These are phyloP conservation scores for Pardalotus punctatus DNA, from an alignment of 2,113 vertebrate genomes.

Conservation along the genomic window DNA sequence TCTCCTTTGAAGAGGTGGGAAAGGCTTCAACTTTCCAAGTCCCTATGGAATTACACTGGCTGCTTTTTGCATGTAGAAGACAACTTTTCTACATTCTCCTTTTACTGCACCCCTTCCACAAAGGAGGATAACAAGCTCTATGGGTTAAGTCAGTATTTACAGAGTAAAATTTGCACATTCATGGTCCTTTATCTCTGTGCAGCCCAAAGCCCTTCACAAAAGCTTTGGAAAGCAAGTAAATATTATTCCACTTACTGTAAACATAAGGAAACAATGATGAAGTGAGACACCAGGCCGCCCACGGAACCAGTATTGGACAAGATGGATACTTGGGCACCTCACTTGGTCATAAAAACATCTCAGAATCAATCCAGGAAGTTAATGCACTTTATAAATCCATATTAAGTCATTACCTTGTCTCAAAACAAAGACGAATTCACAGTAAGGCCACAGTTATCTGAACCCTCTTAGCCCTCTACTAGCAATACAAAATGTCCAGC, in stretches of 20 bases:
- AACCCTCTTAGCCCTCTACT: not conserved
- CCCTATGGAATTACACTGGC: not conserved
- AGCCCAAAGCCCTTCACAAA: not conserved
- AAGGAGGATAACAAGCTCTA: not conserved
- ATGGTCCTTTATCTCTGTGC: not conserved
- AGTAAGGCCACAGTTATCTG: not conserved
- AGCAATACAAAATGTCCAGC: not conserved
- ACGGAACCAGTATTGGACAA: not conserved
- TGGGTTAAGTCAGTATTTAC: not conserved
- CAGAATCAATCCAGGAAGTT: not conserved
- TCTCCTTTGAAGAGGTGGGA: not conserved
- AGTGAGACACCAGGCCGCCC: not conserved
- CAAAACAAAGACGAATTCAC: not conserved
- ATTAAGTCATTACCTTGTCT: not conserved
- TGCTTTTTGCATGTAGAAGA: not conserved
- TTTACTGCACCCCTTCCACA: not conserved
- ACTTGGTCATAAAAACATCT: not conserved
- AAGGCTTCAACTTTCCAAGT: not conserved
- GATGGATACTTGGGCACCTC: not conserved
- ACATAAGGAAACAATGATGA: not conserved
- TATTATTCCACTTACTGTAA: not conserved
- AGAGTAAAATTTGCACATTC: not conserved
- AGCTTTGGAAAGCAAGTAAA: slow-evolving; percentile 20
- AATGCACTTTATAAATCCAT: not conserved
- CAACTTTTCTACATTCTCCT: not conserved